Percentiles rank a stretch among this genome's conserved stretches.
Evolutionary conservation across 1,140 invertebrate genomes (phyloP).

Genomic region (Aradophagus sp.): DNA sequence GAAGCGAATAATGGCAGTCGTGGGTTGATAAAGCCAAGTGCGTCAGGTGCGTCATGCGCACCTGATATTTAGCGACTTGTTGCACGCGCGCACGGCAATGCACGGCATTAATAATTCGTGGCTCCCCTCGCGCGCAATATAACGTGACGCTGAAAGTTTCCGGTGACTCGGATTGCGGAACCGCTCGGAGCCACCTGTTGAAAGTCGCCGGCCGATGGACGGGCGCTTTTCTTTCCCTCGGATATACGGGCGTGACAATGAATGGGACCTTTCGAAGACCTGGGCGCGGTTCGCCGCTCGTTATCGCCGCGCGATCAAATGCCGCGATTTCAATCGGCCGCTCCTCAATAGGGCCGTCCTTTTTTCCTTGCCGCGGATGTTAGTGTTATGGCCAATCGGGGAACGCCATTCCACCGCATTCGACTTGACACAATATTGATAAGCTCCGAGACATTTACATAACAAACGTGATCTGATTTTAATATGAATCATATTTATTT

Average conservation of each 20-base stretch:
- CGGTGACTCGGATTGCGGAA: conserved; percentile 59
- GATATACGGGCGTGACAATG: conserved; percentile 30
- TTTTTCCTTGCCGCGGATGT: conserved; percentile 26
- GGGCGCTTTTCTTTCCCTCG: conserved; percentile 32
- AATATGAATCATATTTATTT: conserved; percentile 32
- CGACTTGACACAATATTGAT: conserved; percentile 39
- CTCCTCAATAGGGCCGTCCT: conserved; percentile 17
- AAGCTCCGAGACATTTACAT: conserved; percentile 31
- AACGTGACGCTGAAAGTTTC: conserved; percentile 64
- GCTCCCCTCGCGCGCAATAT: conserved; percentile 58
- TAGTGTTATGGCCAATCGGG: conserved; percentile 5
- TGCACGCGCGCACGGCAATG: conserved; percentile 59
- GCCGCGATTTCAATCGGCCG: conserved; percentile 34
- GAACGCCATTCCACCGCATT: conserved; percentile 13
- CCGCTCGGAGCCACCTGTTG: conserved; percentile 46
- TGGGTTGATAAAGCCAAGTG: too few species aligned
- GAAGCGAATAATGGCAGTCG: too few species aligned
- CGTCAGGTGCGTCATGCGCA: conserved; percentile 47
- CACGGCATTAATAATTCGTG: conserved; percentile 61
- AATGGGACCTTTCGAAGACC: conserved; percentile 53
- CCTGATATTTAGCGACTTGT: conserved; percentile 65
- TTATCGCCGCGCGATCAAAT: conserved; percentile 36
- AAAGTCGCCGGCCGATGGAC: conserved; percentile 25
- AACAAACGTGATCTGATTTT: conserved; percentile 34
- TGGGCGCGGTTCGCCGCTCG: conserved; percentile 38